Evolutionary conservation across 2,797 vertebrate genomes (phyloP).

Genomic region (Pyrocephalus nanus): DNA sequence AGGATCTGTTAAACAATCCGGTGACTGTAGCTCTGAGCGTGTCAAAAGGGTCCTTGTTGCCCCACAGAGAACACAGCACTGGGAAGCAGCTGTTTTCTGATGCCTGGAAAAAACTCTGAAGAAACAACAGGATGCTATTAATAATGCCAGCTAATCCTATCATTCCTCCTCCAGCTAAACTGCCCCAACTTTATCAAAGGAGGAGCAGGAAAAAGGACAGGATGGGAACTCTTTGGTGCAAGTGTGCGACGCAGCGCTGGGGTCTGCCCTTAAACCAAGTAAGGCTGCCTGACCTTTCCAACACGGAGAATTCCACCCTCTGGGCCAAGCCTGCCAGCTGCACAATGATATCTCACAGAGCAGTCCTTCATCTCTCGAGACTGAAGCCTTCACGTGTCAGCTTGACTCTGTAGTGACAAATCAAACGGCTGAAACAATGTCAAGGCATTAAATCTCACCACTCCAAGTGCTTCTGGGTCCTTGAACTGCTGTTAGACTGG

Average conservation of each 20-base stretch:
- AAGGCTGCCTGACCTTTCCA: conserved; percentile 6
- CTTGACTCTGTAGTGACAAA: not conserved
- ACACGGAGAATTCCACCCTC: not conserved
- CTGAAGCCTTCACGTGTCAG: not conserved
- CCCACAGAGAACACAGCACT: not conserved
- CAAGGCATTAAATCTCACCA: fast-evolving
- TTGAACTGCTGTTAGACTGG: conserved; percentile 1
- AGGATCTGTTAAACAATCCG: not conserved
- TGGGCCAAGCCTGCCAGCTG: not conserved
- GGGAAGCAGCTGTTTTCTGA: conserved; percentile 17
- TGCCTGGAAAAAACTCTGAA: not conserved
- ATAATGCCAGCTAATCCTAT: not conserved
- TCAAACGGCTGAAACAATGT: not conserved
- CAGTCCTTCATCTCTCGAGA: not conserved
- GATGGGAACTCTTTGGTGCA: not conserved
- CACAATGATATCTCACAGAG: not conserved
- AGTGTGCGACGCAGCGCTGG: fast-evolving
- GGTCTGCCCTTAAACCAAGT: not conserved
- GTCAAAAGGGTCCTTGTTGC: conserved; percentile 35
- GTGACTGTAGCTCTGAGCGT: not conserved
- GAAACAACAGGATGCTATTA: conserved; percentile 19
- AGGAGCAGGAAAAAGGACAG: not conserved
- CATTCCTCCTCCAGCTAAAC: not conserved
- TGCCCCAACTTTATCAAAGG: not conserved
- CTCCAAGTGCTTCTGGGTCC: not conserved